Conservation (phyloP, 2,797 vertebrate genomes). For the Limnodromus scolopaceus region DNA sequence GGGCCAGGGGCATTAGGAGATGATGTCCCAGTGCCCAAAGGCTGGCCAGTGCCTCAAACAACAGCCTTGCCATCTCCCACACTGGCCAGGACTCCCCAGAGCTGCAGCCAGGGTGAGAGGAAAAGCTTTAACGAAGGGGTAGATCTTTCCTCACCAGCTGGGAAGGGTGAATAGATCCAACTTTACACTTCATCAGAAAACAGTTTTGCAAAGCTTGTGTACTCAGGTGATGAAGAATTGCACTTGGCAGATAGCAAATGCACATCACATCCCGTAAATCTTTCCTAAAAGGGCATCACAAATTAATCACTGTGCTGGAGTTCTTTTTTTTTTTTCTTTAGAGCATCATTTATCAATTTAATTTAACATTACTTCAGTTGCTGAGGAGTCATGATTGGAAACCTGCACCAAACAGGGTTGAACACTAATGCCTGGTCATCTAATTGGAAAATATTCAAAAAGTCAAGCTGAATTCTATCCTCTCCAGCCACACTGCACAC, state of each 20-base stretch:
- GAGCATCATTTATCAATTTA: conserved; percentile 71
- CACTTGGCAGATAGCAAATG: conserved; percentile 59
- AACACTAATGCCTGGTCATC: conserved; percentile 42
- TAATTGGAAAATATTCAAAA: conserved; percentile 47
- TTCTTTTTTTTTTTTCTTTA: conserved; percentile 40
- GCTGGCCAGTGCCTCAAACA: neutral
- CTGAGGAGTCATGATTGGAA: conserved; percentile 50
- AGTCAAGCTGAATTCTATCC: neutral
- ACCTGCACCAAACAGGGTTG: neutral
- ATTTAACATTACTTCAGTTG: conserved; percentile 66
- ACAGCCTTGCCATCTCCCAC: neutral
- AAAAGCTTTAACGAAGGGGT: neutral
- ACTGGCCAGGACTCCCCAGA: neutral
- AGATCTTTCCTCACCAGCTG: conserved; percentile 9
- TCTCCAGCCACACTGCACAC: conserved; percentile 17
- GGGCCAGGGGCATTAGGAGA: neutral
- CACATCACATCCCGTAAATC: conserved; percentile 60
- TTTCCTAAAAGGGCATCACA: conserved; percentile 67
- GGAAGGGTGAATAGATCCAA: neutral
- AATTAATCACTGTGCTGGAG: conserved; percentile 72
- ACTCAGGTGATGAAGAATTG: conserved; percentile 50
- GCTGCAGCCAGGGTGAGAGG: neutral
- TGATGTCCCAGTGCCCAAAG: accelerated
- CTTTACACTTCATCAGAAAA: conserved; percentile 58
- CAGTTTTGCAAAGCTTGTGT: conserved; percentile 1